These are phyloP conservation scores for Drosophila quadrilineata DNA, from an alignment of 1,140 invertebrate species.

Conservation along the genomic window DNA sequence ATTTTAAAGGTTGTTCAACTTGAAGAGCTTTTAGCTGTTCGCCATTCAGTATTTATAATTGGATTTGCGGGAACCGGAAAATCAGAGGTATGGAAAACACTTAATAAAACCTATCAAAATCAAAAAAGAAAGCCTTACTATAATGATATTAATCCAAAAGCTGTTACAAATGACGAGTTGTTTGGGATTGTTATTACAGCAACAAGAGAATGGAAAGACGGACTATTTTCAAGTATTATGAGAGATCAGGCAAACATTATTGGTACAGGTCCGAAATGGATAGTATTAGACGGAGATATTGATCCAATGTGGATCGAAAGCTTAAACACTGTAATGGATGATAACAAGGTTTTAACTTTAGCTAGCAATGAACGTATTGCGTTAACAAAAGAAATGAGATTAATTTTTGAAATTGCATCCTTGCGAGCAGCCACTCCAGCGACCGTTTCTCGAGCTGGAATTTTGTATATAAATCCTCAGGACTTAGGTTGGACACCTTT, in stretches of 20 bases:
- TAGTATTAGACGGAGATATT: conserved; percentile 97
- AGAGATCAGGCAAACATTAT: conserved; percentile 94
- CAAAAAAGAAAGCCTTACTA: conserved; percentile 91
- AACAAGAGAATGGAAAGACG: conserved; percentile 98
- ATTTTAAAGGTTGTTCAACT: conserved; percentile 89
- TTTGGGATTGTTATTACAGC: conserved; percentile 97
- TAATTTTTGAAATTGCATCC: conserved; percentile 96
- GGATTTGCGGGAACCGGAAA: conserved; percentile 97
- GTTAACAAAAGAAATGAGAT: conserved; percentile 92
- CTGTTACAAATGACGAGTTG: conserved; percentile 96
- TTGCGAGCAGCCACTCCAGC: conserved; percentile 95
- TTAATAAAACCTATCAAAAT: conserved; percentile 90
- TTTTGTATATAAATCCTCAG: conserved; percentile 90
- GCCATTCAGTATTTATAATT: conserved; percentile 96
- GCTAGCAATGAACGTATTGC: conserved; percentile 97
- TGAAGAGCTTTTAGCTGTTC: conserved; percentile 94
- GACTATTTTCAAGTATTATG: conserved; percentile 95
- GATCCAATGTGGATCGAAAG: conserved; percentile 99
- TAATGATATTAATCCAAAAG: conserved; percentile 96
- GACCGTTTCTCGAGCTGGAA: conserved; percentile 95
- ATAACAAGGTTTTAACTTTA: conserved; percentile 93
- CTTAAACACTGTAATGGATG: conserved; percentile 93
- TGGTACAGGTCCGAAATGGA: conserved; percentile 93
- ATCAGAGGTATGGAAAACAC: conserved; percentile 94
- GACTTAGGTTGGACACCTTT: conserved; percentile 93